A percentile compares a stretch with the other conserved stretches of the same genome.
phyloP scores from a whole-genome alignment of 1,140 invertebrate species.

The Glomeris maerens region DNA sequence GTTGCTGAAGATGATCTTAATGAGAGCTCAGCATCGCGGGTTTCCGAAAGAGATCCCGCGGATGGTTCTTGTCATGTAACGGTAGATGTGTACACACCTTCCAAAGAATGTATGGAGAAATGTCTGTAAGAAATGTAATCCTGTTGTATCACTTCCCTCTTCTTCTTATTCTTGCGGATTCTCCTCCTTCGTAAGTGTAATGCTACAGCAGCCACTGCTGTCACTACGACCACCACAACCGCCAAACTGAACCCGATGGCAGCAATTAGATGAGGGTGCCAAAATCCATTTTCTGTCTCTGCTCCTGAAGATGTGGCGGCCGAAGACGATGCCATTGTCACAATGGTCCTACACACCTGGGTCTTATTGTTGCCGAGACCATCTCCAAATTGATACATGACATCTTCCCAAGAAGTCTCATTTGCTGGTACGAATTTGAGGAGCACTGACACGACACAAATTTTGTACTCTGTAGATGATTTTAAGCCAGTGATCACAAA shows the following conservation, averaged over 20 bases:
- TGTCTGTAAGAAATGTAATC: constrained; percentile 57
- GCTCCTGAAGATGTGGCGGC: constrained; percentile 15
- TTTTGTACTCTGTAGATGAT: constrained; percentile 60
- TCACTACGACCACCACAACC: constrained; percentile 63
- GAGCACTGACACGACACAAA: constrained; percentile 72
- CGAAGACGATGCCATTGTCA: neutral
- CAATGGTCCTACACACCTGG: neutral
- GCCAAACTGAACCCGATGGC: constrained; percentile 72
- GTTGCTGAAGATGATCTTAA: too few species aligned
- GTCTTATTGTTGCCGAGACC: neutral
- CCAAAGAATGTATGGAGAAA: constrained; percentile 31
- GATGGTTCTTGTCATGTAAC: too few species aligned
- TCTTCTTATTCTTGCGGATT: constrained; percentile 52
- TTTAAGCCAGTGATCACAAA: constrained; percentile 53
- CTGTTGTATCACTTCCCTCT: constrained; percentile 42
- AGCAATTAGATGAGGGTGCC: constrained; percentile 46
- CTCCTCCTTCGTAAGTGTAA: constrained; percentile 73
- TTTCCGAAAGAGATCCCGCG: too few species aligned
- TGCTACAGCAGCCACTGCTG: constrained; percentile 66
- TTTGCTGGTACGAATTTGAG: constrained; percentile 19
- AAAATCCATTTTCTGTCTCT: constrained; percentile 19
- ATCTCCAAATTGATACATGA: too few species aligned
- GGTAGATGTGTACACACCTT: constrained; percentile 24
- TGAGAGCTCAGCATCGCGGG: too few species aligned
- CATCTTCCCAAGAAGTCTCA: constrained; percentile 13